These are phyloP conservation scores for Akabosia matsudoensis DNA, from an alignment of 1,140 invertebrate species.

Conservation along the genomic window DNA sequence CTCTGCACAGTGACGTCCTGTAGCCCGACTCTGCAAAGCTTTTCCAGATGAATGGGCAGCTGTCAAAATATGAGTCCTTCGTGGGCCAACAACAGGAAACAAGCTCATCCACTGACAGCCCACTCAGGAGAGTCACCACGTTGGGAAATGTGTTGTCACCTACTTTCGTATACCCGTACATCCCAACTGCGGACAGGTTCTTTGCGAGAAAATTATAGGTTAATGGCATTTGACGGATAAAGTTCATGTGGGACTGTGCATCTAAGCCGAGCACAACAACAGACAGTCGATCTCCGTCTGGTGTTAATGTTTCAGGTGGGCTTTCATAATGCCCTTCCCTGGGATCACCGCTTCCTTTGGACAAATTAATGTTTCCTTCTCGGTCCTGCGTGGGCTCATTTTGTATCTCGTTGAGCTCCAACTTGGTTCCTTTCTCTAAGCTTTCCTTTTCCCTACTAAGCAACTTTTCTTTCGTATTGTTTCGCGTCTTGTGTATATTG, in stretches of 20 bases:
- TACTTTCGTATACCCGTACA: constrained; percentile 50
- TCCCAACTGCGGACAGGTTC: constrained; percentile 49
- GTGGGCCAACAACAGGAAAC: background rate
- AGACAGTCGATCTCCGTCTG: background rate
- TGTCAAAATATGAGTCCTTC: constrained; percentile 48
- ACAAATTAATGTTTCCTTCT: too few species aligned
- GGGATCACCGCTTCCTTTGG: background rate
- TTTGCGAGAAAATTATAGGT: constrained; percentile 54
- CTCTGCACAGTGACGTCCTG: constrained; percentile 73
- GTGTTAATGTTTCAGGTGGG: constrained; percentile 28
- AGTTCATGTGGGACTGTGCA: constrained; percentile 60
- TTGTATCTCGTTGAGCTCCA: background rate
- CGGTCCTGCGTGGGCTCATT: background rate
- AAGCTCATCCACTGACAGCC: constrained; percentile 47
- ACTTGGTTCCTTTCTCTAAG: background rate
- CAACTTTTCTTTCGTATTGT: background rate
- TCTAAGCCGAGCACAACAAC: constrained; percentile 59
- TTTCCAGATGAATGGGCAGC: constrained; percentile 52
- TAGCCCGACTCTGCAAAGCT: constrained; percentile 59
- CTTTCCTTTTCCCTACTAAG: too few species aligned
- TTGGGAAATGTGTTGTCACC: constrained; percentile 52
- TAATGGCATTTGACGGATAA: constrained; percentile 57
- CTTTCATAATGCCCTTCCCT: background rate
- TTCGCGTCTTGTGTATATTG: constrained; percentile 13
- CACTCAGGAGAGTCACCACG: constrained; percentile 48